A percentile compares a stretch with the other conserved stretches of the same genome.
These are phyloP conservation scores for Lepus timidus DNA, from an alignment of 2,113 vertebrate species.

Conservation along the genomic window DNA sequence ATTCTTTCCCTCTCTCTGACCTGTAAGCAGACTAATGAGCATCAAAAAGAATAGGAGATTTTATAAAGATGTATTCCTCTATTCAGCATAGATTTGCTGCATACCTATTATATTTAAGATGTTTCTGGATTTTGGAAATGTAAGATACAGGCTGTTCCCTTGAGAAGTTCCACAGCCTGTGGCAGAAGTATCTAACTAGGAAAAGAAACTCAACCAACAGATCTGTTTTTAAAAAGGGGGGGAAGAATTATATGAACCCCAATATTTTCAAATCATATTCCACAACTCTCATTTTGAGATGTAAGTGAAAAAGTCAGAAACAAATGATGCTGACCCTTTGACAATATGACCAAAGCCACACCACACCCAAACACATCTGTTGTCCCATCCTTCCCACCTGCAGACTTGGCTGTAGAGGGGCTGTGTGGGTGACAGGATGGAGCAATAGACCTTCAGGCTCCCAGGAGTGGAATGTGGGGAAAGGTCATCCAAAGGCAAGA, in stretches of 20 bases:
- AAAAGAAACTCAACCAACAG: neutral
- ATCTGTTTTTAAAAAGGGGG: constrained; percentile 21
- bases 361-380: constrained; percentile 41
- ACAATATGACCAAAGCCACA: constrained; percentile 31
- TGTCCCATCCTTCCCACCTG: neutral
- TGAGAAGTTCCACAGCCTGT: neutral
- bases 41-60: constrained; percentile 24
- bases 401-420: neutral
- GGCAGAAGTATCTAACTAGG: neutral
- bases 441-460: neutral
- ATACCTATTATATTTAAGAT: neutral
- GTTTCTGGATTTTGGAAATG: constrained; percentile 50
- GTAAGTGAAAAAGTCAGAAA: neutral
- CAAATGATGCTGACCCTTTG: constrained; percentile 25
- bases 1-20: constrained; percentile 17
- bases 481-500: constrained; percentile 13
- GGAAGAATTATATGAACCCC: neutral
- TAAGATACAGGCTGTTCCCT: neutral
- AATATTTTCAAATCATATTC: constrained; percentile 14
- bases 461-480: neutral
- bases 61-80: constrained; percentile 32
- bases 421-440: neutral
- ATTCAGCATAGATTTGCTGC: constrained; percentile 16
- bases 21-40: neutral
- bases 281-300: neutral